Percentiles rank a stretch among this genome's conserved stretches.
phyloP scores from a whole-genome alignment of 2,888 invertebrate genomes.

The Chrysolina americana region DNA sequence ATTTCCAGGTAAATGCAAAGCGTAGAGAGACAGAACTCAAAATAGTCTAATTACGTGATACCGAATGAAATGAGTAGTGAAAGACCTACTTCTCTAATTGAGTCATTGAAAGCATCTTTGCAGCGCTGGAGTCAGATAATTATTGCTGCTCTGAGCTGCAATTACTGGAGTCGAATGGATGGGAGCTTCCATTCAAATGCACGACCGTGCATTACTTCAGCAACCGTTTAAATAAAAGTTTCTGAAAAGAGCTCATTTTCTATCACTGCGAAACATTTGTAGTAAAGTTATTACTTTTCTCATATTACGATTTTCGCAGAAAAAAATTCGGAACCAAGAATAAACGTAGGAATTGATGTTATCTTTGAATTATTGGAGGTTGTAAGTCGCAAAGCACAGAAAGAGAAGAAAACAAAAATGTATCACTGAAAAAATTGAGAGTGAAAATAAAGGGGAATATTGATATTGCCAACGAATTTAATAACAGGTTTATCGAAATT shows the following conservation, averaged over 20 bases:
- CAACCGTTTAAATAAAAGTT: slow-evolving; percentile 10
- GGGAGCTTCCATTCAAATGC: slow-evolving; percentile 15
- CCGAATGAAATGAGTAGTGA: slow-evolving; percentile 38
- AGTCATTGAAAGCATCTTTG: slow-evolving; percentile 47
- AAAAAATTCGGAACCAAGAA: too few species aligned
- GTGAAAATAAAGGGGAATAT: too few species aligned
- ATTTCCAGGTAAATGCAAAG: not conserved
- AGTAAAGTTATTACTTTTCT: too few species aligned
- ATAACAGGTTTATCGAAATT: too few species aligned
- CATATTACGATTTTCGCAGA: too few species aligned
- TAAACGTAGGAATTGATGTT: too few species aligned
- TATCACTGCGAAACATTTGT: not conserved
- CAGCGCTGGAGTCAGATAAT: slow-evolving; percentile 36
- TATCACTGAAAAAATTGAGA: too few species aligned
- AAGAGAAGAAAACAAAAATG: too few species aligned
- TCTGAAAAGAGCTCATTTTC: not conserved
- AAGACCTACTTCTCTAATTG: slow-evolving; percentile 44
- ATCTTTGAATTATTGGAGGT: too few species aligned
- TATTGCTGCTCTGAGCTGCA: slow-evolving; percentile 34
- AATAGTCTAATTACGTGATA: slow-evolving; percentile 43
- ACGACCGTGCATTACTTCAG: slow-evolving; percentile 4
- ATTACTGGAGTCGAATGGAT: slow-evolving; percentile 38
- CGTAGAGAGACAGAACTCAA: slow-evolving; percentile 28
- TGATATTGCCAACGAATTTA: too few species aligned
- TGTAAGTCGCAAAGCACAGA: too few species aligned